Percentiles rank a stretch among this genome's conserved stretches.
These are phyloP conservation scores for Cydia fagiglandana DNA, from an alignment of 1,140 invertebrate genomes.

Conservation along the genomic window DNA sequence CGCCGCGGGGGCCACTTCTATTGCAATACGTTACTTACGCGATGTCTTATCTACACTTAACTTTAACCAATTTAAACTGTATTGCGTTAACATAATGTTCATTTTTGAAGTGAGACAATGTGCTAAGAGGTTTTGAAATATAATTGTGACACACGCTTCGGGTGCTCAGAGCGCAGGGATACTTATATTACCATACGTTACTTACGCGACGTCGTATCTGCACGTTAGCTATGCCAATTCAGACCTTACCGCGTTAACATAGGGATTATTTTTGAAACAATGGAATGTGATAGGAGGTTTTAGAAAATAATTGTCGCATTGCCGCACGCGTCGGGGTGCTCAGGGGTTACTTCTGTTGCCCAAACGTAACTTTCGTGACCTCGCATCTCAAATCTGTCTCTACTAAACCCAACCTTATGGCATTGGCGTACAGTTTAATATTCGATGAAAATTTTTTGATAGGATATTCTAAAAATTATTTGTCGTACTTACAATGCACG, in stretches of 20 bases:
- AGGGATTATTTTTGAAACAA: not conserved
- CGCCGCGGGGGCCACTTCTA: slow-evolving; percentile 48
- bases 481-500: not conserved
- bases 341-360: not conserved
- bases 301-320: not conserved
- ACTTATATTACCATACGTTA: slow-evolving; percentile 42
- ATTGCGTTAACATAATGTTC: not conserved
- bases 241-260: not conserved
- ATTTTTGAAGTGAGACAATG: not conserved
- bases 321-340: not conserved
- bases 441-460: not conserved
- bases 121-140: not conserved
- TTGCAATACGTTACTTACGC: slow-evolving; percentile 36
- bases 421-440: not conserved
- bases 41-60: not conserved
- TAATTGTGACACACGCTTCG: slow-evolving; percentile 40
- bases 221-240: not conserved
- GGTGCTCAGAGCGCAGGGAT: slow-evolving; percentile 26
- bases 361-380: not conserved
- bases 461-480: not conserved
- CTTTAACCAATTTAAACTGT: not conserved
- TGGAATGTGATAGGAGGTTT: not conserved
- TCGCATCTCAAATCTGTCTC: not conserved
- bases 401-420: not conserved
- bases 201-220: not conserved